Percentiles rank a stretch among this genome's conserved stretches.
These are phyloP conservation scores for Eilema depressum DNA, from an alignment of 2,888 invertebrate species.

Conservation along the genomic window DNA sequence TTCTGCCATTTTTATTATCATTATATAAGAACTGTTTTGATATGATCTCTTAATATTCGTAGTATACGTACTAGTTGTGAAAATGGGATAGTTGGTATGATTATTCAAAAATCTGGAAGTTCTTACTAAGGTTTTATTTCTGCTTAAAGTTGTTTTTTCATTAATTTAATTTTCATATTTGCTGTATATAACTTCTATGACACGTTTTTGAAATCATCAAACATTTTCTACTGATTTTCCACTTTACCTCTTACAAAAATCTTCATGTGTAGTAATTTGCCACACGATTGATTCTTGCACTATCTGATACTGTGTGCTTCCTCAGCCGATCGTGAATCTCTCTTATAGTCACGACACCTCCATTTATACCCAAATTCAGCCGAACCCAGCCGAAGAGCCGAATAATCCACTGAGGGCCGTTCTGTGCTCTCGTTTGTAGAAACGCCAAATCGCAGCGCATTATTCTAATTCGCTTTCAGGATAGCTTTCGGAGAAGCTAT, in stretches of 20 bases:
- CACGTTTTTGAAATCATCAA: background rate
- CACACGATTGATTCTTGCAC: slow-evolving; percentile 57
- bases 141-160: background rate
- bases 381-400: slow-evolving; percentile 74
- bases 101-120: background rate
- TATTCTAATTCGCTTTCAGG: slow-evolving; percentile 85
- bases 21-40: slow-evolving; percentile 1
- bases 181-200: background rate
- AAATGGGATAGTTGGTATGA: background rate
- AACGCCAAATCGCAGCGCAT: slow-evolving; percentile 85
- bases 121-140: background rate
- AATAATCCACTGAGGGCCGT: slow-evolving; percentile 84
- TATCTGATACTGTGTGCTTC: slow-evolving; percentile 57
- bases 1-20: slow-evolving; percentile 6
- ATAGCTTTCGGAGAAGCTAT: slow-evolving; percentile 85
- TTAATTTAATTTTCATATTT: background rate
- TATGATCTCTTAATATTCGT: slow-evolving; percentile 5
- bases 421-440: slow-evolving; percentile 83
- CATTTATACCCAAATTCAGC: slow-evolving; percentile 82
- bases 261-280: slow-evolving; percentile 41
- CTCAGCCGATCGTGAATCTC: slow-evolving; percentile 55
- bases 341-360: slow-evolving; percentile 74
- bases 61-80: background rate
- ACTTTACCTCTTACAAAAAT: slow-evolving; percentile 32
- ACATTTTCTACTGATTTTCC: background rate